Evolutionary conservation across 1,140 invertebrate genomes (phyloP).

Genomic region (Drosophila lowei): DNA sequence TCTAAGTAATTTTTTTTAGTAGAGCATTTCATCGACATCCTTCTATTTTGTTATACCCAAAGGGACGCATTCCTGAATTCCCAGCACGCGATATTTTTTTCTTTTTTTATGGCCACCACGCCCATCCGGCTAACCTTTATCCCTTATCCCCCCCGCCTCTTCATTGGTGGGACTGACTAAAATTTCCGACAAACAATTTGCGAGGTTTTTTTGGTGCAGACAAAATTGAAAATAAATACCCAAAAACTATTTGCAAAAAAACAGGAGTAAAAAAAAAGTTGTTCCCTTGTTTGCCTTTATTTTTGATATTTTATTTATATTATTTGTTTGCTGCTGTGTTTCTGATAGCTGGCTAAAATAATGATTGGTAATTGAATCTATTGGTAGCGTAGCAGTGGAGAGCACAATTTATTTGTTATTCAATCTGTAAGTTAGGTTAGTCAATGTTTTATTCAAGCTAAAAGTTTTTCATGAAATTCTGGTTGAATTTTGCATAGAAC

Average conservation of each 20-base stretch:
- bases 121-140: slow-evolving; percentile 1
- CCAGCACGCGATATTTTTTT: slow-evolving; percentile 1
- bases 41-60: slow-evolving; percentile 7
- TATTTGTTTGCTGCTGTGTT: slow-evolving; percentile 10
- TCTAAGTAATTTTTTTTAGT: not conserved
- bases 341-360: slow-evolving; percentile 19
- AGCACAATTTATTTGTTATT: slow-evolving; percentile 12
- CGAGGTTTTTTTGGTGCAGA: slow-evolving; percentile 18
- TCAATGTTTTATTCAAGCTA: not conserved
- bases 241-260: slow-evolving; percentile 42
- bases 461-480: slow-evolving; percentile 1
- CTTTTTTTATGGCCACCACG: slow-evolving; percentile 2
- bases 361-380: slow-evolving; percentile 48
- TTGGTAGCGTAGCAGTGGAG: not conserved
- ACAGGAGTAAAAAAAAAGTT: slow-evolving; percentile 13
- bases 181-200: slow-evolving; percentile 51
- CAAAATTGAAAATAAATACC: slow-evolving; percentile 40
- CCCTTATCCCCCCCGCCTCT: not conserved
- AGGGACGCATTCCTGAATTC: slow-evolving; percentile 5
- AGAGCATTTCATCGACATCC: slow-evolving; percentile 7
- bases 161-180: slow-evolving; percentile 7
- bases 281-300: slow-evolving; percentile 6
- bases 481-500: not conserved
- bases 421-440: not conserved
- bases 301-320: no score